Conservation (phyloP, 1,140 invertebrate genomes). For the Cepaea nemoralis region DNA sequence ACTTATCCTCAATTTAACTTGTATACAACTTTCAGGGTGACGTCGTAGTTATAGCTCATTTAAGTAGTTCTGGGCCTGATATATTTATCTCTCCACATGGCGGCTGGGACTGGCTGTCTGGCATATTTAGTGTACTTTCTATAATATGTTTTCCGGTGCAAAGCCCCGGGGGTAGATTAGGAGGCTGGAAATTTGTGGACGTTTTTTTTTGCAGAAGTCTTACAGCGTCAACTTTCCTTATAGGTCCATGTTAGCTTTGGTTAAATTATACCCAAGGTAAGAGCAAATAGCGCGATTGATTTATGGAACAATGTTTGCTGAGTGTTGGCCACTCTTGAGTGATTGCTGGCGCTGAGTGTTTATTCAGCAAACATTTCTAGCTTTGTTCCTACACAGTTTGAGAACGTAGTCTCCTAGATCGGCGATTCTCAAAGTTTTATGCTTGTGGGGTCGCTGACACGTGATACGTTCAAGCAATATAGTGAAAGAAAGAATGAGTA, state of each 20-base stretch:
- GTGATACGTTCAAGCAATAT: too few relatives aligned
- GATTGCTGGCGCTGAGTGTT: slow-evolving; percentile 8
- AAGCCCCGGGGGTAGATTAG: neutral
- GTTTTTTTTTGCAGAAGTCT: slow-evolving; percentile 7
- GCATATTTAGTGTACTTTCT: neutral
- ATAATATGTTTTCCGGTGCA: neutral
- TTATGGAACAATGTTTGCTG: slow-evolving; percentile 27
- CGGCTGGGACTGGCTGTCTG: neutral
- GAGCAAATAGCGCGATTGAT: slow-evolving; percentile 19
- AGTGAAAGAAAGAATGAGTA: too few relatives aligned
- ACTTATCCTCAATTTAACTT: too few relatives aligned
- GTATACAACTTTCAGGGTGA: too few relatives aligned
- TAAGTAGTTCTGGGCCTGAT: too few relatives aligned
- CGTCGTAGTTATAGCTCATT: too few relatives aligned
- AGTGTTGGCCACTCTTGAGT: slow-evolving; percentile 21
- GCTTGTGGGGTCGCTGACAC: too few relatives aligned
- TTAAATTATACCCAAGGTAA: neutral
- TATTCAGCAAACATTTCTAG: neutral
- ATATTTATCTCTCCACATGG: too few relatives aligned
- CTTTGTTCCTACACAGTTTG: neutral
- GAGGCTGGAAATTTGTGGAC: neutral
- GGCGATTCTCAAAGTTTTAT: too few relatives aligned
- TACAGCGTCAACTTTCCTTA: neutral
- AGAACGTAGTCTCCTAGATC: neutral
- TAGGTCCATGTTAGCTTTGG: neutral